phyloP scores from a whole-genome alignment of 2,797 vertebrate species.

The Lithobates sylvaticus region DNA sequence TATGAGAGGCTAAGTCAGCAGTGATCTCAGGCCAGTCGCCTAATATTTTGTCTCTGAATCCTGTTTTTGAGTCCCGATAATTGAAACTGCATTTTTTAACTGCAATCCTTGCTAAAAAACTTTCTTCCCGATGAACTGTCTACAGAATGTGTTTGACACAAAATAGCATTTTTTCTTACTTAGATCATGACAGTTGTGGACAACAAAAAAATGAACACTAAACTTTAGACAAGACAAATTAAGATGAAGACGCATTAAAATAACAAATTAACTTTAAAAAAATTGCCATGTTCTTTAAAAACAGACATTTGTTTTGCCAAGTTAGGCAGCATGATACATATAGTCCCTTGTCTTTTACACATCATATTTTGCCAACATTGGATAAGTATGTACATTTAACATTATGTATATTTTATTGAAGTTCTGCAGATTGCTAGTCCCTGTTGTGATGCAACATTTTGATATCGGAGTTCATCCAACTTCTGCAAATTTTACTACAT shows the following conservation, averaged over 20 bases:
- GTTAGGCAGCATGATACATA: background rate
- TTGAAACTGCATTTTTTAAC: conserved; percentile 89
- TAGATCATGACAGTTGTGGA: background rate
- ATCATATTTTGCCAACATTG: background rate
- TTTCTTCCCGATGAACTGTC: conserved; percentile 56
- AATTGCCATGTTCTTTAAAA: background rate
- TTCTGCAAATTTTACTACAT: too few species aligned
- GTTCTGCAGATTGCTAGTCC: too few species aligned
- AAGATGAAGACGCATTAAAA: background rate
- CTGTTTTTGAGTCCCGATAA: conserved; percentile 91
- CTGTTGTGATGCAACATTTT: too few species aligned
- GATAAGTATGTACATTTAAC: too few species aligned
- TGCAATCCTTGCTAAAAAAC: conserved; percentile 64
- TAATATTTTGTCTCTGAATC: conserved; percentile 84
- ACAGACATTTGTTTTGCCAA: conserved; percentile 4
- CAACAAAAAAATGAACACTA: background rate
- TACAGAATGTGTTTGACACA: conserved; percentile 29
- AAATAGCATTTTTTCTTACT: background rate
- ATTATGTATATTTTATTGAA: too few species aligned
- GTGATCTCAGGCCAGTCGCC: conserved; percentile 73
- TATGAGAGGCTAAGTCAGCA: conserved; percentile 86
- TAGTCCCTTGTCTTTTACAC: conserved; percentile 8
- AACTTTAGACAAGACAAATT: background rate
- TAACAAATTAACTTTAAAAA: conserved; percentile 9
- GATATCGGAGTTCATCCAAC: too few species aligned